These are phyloP conservation scores for Laodelphax striatellus DNA, from an alignment of 1,140 invertebrate species.

Conservation along the genomic window DNA sequence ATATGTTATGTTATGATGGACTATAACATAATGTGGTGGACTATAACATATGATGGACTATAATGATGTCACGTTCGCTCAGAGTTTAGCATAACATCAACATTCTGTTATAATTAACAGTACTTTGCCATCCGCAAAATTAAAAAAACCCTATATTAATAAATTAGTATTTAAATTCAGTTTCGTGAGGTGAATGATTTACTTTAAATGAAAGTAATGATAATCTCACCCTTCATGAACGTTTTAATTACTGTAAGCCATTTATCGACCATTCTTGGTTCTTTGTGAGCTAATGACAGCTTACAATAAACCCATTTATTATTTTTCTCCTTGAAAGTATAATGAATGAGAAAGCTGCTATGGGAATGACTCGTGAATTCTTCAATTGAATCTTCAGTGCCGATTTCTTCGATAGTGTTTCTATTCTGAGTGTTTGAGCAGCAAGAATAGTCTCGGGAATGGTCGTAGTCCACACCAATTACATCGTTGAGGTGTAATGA, in stretches of 20 bases:
- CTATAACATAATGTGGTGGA: too few species aligned
- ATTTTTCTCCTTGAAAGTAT: slow-evolving; percentile 42
- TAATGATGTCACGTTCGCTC: too few species aligned
- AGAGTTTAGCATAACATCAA: too few species aligned
- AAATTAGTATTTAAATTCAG: too few species aligned
- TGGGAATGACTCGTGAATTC: slow-evolving; percentile 5
- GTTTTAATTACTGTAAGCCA: slow-evolving; percentile 49
- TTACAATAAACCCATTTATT: slow-evolving; percentile 46
- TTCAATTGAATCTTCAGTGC: slow-evolving; percentile 12
- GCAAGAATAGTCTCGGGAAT: slow-evolving; percentile 26
- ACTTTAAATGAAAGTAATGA: background rate
- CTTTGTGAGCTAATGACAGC: slow-evolving; percentile 44
- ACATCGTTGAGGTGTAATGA: slow-evolving; percentile 40
- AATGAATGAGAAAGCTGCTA: slow-evolving; percentile 41
- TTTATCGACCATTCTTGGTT: slow-evolving; percentile 44
- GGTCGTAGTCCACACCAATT: slow-evolving; percentile 37
- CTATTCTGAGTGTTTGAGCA: slow-evolving; percentile 18
- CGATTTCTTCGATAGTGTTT: too few species aligned
- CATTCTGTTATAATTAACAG: too few species aligned
- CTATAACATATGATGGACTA: too few species aligned
- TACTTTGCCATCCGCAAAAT: too few species aligned
- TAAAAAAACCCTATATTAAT: too few species aligned
- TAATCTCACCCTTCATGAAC: slow-evolving; percentile 34
- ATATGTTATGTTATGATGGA: too few species aligned
- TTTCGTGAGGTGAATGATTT: background rate